Base-by-base conservation (phyloP, 2,113 vertebrate genomes). In the Picathartes gymnocephalus region DNA sequence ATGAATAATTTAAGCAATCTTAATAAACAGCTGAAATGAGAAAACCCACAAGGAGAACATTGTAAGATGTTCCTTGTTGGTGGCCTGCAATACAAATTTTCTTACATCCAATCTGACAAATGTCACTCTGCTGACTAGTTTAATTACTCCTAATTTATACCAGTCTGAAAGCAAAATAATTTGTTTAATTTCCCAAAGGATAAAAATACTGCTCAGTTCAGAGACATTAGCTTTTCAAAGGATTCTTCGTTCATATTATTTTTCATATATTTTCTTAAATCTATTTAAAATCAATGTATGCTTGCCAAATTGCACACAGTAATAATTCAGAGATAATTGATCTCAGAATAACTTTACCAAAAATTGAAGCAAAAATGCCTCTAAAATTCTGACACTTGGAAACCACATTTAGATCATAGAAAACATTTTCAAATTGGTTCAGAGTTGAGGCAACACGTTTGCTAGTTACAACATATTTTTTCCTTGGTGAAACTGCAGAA, bases 1-100 rank as follows among this genome's bases (percentile, higher is more conserved):
- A 60, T 74, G 37, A 88, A 88, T 90, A 84, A 97, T 93, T 95
- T 53, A 93, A 90, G 80, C 24, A 64, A 40, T 47, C 40, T 50
- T 81, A 86, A 92, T 77, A 90, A 95, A 90, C 20, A 86, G 39
- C 20, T 83, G 50, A 93, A 82, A 92, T 16, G 28, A 78, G 71
- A 88, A 96, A 92, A 74, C 19, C 30, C 65, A 85, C 62, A 77
- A 53, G 61, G 45, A 84, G 37, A 54, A 65, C 35, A 42, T 85
- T 81, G 87, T 57, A 79, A 53, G 37, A 6, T 16, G 57, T 35
- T 93, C 19, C 78, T 93, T 91, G 45, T 19, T 27, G 6, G 65
- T 57, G 64, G 48, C 74, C 65, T 74, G 37, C 70, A 57, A 30
- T 47, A 72, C 58, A 72, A 94, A 82, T 48, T 87, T 56, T 20